Percentiles rank a stretch among this genome's conserved stretches.
Evolutionary conservation across 2,113 vertebrate species (phyloP).

Genomic region (Hiodon alosoides): DNA sequence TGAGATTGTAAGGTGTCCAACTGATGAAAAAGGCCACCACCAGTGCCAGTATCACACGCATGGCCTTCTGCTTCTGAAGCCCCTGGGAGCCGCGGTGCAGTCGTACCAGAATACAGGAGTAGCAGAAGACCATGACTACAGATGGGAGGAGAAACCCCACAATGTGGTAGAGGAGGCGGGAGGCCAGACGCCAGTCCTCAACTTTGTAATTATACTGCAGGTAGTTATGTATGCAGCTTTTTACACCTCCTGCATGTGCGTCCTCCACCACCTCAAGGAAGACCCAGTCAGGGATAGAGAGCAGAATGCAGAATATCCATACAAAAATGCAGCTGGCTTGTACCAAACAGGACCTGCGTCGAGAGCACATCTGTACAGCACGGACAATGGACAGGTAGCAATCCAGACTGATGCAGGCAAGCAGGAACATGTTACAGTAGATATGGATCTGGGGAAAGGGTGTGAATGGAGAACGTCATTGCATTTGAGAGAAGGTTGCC

Average conservation of each 20-base stretch:
- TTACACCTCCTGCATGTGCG: conserved; percentile 1
- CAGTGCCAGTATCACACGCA: conserved; percentile 53
- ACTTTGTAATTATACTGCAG: neutral
- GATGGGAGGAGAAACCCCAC: conserved; percentile 63
- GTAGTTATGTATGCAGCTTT: conserved; percentile 47
- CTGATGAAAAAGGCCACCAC: conserved; percentile 65
- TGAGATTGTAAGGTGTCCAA: conserved; percentile 75
- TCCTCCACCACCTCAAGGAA: conserved; percentile 27
- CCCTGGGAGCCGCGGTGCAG: conserved; percentile 38
- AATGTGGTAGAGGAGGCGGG: conserved; percentile 49
- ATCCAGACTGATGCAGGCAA: conserved; percentile 65
- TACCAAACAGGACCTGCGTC: conserved; percentile 26
- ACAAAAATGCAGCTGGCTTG: conserved; percentile 47
- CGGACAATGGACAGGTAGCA: conserved; percentile 58
- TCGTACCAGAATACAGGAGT: conserved; percentile 45
- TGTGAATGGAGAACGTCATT: neutral
- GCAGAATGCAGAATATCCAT: conserved; percentile 60
- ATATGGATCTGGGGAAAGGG: conserved; percentile 59
- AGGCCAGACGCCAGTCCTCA: conserved; percentile 30
- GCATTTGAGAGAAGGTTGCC: neutral
- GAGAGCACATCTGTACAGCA: conserved; percentile 49
- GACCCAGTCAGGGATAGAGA: conserved; percentile 60
- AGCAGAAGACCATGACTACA: conserved; percentile 52
- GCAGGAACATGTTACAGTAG: conserved; percentile 66
- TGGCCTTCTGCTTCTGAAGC: conserved; percentile 44